A percentile compares a stretch with the other conserved stretches of the same genome.
These are phyloP conservation scores for Agrilus planipennis DNA, from an alignment of 1,140 invertebrate genomes.

Conservation along the genomic window DNA sequence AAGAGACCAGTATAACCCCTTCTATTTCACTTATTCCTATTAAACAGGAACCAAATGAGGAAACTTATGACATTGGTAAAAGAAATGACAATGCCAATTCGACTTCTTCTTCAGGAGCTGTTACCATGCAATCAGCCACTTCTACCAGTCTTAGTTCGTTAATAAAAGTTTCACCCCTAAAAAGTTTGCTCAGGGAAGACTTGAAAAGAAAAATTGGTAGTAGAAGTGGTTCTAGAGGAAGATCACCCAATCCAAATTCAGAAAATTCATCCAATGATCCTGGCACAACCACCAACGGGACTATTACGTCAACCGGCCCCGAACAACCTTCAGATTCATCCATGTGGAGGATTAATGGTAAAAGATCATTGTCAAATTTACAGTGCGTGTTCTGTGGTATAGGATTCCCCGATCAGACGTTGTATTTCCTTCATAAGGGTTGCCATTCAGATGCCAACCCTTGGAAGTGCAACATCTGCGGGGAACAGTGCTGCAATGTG, in stretches of 20 bases:
- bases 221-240: constrained; percentile 34
- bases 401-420: constrained; percentile 85
- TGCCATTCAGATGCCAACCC: constrained; percentile 94
- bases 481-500: constrained; percentile 81
- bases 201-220: constrained; percentile 61
- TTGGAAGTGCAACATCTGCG: constrained; percentile 97
- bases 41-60: constrained; percentile 54
- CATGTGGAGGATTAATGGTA: constrained; percentile 26
- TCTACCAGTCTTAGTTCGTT: constrained; percentile 51
- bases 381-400: constrained; percentile 82
- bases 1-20: constrained; percentile 56
- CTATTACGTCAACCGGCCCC: constrained; percentile 51
- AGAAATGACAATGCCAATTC: constrained; percentile 29
- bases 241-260: constrained; percentile 25
- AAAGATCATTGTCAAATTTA: constrained; percentile 25
- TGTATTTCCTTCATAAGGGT: constrained; percentile 95
- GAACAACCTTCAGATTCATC: constrained; percentile 34
- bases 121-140: constrained; percentile 36
- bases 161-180: constrained; percentile 70
- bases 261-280: constrained; percentile 27
- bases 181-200: constrained; percentile 69
- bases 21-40: constrained; percentile 78
- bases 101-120: constrained; percentile 25
- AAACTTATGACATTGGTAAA: constrained; percentile 23
- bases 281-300: constrained; percentile 43